Evolutionary conservation across 2,888 invertebrate genomes (phyloP), one percentile per base, ranked within the genome.

Genomic region (Eubasilissa splendida): DNA sequence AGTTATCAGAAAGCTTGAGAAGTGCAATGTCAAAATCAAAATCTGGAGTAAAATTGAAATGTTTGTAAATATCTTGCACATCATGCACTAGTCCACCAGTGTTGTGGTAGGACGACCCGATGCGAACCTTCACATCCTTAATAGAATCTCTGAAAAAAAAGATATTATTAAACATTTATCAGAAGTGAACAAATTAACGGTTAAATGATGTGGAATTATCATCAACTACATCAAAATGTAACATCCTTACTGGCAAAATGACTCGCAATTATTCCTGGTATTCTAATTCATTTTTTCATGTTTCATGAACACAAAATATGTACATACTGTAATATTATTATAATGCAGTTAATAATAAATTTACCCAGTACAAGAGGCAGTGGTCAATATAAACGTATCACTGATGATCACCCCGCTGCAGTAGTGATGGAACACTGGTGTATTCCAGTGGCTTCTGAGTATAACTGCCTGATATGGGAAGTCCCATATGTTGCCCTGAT

Each of bases 11-110:
- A 63, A 63, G 63, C 22, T 33, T 63, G 63, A 63, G 63, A 33
- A 63, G 11, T 63, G 63, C 63, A 63, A 63, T 63, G 63, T 63
- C 63, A 63, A 11, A 22, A 63, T 63, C 33, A 22, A 63, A 63
- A 33, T 63, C 63, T 33, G 33, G 33, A 9, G 31, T 63, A 33
- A 63, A 63, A 33, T 33, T 63, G 12, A 63, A 63, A 3, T 63
- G 63, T n/a, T 11, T 63, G 63, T 63, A 33, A 12, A 63, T 33
- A 63, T 63, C 33, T 10, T 63, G 11, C 63, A 63, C 63, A 31
- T 33, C 11, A 31, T 63, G 33, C 12, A 33, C 63, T 22, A 33
- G 12, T 7, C 33, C 63, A 33, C 63, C 63, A 7, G 11, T 33
- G 4, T 12, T 5, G 63, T 33, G 63, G 63, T 11, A 33, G 22